Evolutionary conservation across 23 tunicate species (phyloP), one percentile per base, ranked within the genome.

Genomic region (Pegea sp.): DNA sequence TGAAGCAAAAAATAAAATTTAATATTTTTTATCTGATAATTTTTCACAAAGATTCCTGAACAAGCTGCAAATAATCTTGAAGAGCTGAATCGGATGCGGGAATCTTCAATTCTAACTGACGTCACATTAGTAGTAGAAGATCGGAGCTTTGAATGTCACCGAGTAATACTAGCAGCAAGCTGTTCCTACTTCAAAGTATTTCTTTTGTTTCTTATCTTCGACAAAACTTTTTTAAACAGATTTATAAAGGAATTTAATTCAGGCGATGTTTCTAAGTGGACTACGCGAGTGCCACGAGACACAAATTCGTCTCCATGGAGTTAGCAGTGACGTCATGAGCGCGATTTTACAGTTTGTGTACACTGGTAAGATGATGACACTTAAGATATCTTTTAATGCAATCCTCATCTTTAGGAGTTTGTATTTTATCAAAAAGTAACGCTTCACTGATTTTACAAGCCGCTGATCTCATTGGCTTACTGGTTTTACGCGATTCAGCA

Each of bases 191-290:
- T 80, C 65, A 80, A 80, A 74, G 93, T 77, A 25, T 18, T 52
- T 0, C 44, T 5, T 57, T 18, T 29, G 42, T 1, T 57, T 29
- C 8, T 1, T 18, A 5, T 57, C 21, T 18, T 57, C 7, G 19
- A 25, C 24, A 26, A 57, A 29, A 30, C 16, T 29, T 13, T 25
- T 30, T 29, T 21, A 4, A 4, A 46, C 51, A 46, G 23, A 21
- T 21, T 2, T 25, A 2, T 24, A 46, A 2, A 21, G 24, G 22
- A 25, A 21, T 46, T 46, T 21, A 3, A 3, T 44, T 0, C 65
- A 80, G 93, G 93, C 80, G 22, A 80, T 80, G 93, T 80, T 80
- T 56, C 61, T 80, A 2, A 48, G 66, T 23, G 93, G 77, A 2
- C 48, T 80, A 51, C 43, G 60, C 29, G 93, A 80, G 67, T 32